phyloP scores from a whole-genome alignment of 1,140 invertebrate genomes.

The Teleopsis dalmanni region DNA sequence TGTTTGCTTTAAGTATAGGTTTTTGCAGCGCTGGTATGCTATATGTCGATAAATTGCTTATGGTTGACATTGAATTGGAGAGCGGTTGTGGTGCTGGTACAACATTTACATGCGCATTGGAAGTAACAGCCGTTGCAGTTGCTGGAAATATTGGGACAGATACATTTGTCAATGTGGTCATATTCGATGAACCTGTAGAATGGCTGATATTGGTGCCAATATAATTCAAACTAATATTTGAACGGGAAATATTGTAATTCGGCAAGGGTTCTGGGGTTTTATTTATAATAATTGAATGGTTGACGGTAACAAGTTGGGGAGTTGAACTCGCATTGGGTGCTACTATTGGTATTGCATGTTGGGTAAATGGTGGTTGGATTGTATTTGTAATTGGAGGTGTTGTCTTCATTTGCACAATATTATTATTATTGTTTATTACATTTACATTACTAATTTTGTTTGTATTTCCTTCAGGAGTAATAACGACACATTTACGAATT shows the following conservation, averaged over 20 bases:
- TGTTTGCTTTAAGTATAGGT: background rate
- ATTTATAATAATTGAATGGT: slow-evolving; percentile 42
- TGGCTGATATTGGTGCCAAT: no score
- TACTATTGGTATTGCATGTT: background rate
- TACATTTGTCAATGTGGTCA: background rate
- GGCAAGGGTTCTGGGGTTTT: slow-evolving; percentile 34
- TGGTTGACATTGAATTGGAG: background rate
- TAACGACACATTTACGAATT: slow-evolving; percentile 32
- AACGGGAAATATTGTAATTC: background rate
- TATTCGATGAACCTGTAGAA: background rate
- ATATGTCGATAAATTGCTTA: background rate
- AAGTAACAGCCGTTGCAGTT: background rate
- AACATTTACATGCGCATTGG: slow-evolving; percentile 2
- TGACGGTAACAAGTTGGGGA: slow-evolving; percentile 36
- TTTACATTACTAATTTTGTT: slow-evolving; percentile 3
- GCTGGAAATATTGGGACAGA: background rate
- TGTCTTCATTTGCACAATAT: slow-evolving; percentile 8
- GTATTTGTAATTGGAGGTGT: slow-evolving; percentile 4
- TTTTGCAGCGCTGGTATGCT: no score
- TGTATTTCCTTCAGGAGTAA: slow-evolving; percentile 1
- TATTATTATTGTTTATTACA: slow-evolving; percentile 8
- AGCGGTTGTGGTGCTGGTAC: background rate
- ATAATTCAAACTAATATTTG: no score
- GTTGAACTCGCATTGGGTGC: background rate
- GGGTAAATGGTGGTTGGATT: slow-evolving; percentile 11